Evolutionary conservation across 2,888 invertebrate genomes (phyloP).

Genomic region (Sphinx pinastri): DNA sequence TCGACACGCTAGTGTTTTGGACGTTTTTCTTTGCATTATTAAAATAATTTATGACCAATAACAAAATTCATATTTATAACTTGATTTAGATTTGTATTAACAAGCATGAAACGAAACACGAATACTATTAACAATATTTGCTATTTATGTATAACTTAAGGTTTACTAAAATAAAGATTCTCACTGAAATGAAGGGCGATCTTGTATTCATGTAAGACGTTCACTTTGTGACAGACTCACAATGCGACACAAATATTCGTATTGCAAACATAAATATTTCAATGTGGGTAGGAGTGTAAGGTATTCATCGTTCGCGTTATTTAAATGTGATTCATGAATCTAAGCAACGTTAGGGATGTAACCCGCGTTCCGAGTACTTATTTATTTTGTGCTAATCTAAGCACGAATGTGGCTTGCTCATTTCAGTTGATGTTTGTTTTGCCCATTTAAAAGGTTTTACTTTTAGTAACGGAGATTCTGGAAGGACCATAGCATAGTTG

Average conservation of each 20-base stretch:
- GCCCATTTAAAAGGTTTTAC: neutral
- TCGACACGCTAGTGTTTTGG: neutral
- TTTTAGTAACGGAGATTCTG: neutral
- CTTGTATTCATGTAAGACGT: constrained; percentile 28
- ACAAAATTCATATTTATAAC: neutral
- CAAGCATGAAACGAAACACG: too few relatives aligned
- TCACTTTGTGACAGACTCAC: constrained; percentile 32
- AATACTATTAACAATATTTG: neutral
- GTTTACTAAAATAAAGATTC: neutral
- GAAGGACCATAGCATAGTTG: too few relatives aligned
- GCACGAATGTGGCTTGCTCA: neutral
- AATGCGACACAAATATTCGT: constrained; percentile 45
- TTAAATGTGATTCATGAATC: constrained; percentile 61
- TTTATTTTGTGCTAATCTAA: constrained; percentile 6
- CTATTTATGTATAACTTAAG: neutral
- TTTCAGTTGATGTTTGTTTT: neutral
- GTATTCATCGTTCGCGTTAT: constrained; percentile 62
- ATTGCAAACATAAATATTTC: constrained; percentile 61
- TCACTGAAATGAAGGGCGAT: constrained; percentile 23
- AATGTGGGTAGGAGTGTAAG: constrained; percentile 51
- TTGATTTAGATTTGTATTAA: too few relatives aligned
- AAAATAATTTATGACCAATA: neutral
- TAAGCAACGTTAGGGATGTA: constrained; percentile 28
- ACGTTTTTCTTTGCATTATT: neutral
- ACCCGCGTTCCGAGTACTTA: constrained; percentile 7